phyloP scores from a whole-genome alignment of 2,888 invertebrate species.

The Melanargia galathea region DNA sequence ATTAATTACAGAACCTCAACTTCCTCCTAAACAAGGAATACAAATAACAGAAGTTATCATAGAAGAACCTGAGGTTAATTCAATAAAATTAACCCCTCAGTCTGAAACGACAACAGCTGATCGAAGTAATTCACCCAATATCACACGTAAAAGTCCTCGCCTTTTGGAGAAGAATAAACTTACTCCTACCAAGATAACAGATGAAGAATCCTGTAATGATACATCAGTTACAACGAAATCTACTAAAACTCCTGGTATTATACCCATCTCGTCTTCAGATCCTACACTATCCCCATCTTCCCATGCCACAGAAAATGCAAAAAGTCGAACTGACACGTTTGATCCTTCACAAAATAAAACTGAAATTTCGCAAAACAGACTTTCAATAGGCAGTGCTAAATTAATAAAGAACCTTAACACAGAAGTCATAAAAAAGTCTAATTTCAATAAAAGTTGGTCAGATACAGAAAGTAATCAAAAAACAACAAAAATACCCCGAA shows the following conservation, averaged over 20 bases:
- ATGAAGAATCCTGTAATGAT: conserved; percentile 13
- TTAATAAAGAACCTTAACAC: conserved; percentile 51
- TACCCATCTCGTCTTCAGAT: not conserved
- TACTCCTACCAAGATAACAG: not conserved
- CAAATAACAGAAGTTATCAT: conserved; percentile 52
- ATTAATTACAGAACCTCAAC: conserved; percentile 45
- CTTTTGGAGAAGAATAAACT: conserved; percentile 46
- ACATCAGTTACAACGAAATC: not conserved
- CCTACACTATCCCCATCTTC: not conserved
- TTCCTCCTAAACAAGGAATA: conserved; percentile 43
- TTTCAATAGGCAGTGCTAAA: conserved; percentile 49
- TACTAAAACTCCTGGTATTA: not conserved
- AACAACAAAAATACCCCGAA: conserved; percentile 57
- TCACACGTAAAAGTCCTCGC: conserved; percentile 46
- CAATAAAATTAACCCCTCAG: conserved; percentile 41
- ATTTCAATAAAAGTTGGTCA: conserved; percentile 59
- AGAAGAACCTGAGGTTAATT: conserved; percentile 57
- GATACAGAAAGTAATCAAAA: conserved; percentile 45
- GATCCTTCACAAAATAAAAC: not conserved
- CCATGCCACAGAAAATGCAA: not conserved
- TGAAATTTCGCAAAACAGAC: conserved; percentile 20
- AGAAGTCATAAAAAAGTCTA: conserved; percentile 41
- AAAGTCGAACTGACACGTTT: not conserved
- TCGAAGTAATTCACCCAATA: conserved; percentile 38
- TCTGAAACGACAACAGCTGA: conserved; percentile 31